Conservation (phyloP, 2,113 vertebrate genomes). For the Polypterus bichir region DNA sequence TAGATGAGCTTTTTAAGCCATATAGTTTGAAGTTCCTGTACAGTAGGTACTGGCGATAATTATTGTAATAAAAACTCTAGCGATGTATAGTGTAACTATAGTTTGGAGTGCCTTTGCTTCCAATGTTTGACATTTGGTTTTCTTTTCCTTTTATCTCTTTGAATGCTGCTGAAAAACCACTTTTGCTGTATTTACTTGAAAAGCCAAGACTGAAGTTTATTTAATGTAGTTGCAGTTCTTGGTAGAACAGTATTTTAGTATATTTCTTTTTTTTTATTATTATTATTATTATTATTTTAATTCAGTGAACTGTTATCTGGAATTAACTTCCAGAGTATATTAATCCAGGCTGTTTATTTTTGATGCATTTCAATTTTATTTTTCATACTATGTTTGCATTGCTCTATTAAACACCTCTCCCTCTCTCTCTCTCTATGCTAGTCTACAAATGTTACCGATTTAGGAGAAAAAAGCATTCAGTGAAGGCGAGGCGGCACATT, state of each 20-base stretch:
- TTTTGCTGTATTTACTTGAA: constrained; percentile 2
- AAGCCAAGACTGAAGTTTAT: neutral
- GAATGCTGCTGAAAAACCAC: constrained; percentile 52
- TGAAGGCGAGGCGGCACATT: constrained; percentile 43
- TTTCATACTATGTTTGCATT: too few species aligned
- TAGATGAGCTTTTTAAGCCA: constrained; percentile 96
- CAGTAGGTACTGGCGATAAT: constrained; percentile 93
- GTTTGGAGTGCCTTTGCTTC: constrained; percentile 99
- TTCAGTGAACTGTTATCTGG: too few species aligned
- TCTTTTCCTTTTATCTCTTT: constrained; percentile 20
- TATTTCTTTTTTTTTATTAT: too few species aligned
- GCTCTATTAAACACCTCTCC: too few species aligned
- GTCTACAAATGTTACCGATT: too few species aligned
- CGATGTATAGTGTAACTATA: constrained; percentile 99
- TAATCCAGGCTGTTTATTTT: too few species aligned
- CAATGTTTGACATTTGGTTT: constrained; percentile 56
- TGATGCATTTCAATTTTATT: too few species aligned
- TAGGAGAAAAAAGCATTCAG: constrained; percentile 15
- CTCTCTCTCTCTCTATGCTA: too few species aligned
- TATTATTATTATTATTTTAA: too few species aligned
- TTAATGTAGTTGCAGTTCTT: too few species aligned
- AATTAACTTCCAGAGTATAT: too few species aligned
- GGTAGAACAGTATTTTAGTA: too few species aligned
- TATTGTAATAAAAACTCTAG: constrained; percentile 97
- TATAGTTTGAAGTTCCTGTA: constrained; percentile 96